Evolutionary conservation across 2,113 vertebrate genomes (phyloP).

Genomic region (Leptodactylus fuscus): DNA sequence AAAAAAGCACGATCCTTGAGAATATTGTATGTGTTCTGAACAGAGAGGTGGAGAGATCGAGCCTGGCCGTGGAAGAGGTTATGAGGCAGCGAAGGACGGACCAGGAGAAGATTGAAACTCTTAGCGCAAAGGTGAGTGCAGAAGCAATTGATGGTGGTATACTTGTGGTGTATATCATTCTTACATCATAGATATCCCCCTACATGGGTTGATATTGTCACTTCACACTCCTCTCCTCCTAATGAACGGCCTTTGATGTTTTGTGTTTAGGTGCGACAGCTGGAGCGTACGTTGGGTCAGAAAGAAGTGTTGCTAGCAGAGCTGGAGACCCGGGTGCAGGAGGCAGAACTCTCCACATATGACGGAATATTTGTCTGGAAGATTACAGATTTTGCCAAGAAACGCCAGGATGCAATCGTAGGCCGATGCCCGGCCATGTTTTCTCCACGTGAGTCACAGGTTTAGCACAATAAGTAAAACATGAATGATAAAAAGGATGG

Average conservation of each 20-base stretch:
- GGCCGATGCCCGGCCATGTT: slow-evolving; percentile 89
- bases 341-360: slow-evolving; percentile 82
- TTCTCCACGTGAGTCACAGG: slow-evolving; percentile 82
- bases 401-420: slow-evolving; percentile 84
- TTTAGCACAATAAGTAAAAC: background rate
- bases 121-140: slow-evolving; percentile 83
- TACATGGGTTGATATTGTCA: too few relatives aligned
- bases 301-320: slow-evolving; percentile 88
- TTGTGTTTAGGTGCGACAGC: slow-evolving; percentile 82
- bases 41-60: slow-evolving; percentile 87
- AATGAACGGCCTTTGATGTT: background rate
- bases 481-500: too few relatives aligned
- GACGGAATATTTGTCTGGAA: slow-evolving; percentile 93
- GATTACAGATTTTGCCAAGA: slow-evolving; percentile 84
- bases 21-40: slow-evolving; percentile 93
- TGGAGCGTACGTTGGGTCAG: slow-evolving; percentile 83
- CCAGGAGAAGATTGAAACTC: slow-evolving; percentile 86
- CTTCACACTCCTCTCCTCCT: background rate
- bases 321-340: slow-evolving; percentile 81
- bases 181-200: too few relatives aligned
- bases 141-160: too few relatives aligned
- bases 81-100: slow-evolving; percentile 85
- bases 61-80: slow-evolving; percentile 80
- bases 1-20: slow-evolving; percentile 86
- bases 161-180: too few relatives aligned